A percentile compares a stretch with the other conserved stretches of the same genome.
phyloP scores from a whole-genome alignment of 2,113 vertebrate species.

The Mixornis gularis region DNA sequence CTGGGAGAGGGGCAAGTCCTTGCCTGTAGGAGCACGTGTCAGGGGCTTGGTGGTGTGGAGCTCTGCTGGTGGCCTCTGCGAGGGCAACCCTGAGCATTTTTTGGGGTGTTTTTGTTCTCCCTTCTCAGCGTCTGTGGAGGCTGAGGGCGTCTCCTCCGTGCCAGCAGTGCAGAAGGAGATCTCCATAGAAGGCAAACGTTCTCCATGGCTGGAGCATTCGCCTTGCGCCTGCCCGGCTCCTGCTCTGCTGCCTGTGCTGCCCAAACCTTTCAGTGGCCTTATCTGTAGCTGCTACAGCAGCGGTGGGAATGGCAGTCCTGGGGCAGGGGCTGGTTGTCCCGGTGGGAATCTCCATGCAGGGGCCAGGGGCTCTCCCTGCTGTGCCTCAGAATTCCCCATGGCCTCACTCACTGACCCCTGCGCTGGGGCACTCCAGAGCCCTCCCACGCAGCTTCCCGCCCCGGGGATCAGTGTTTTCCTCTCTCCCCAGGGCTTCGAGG shows the following conservation, averaged over 20 bases:
- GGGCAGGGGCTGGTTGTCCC: rapidly evolving
- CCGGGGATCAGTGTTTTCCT: not conserved
- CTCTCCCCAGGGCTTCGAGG: not conserved
- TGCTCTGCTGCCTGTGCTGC: not conserved
- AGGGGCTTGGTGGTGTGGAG: not conserved
- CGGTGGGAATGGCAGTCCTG: rapidly evolving
- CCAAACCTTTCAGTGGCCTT: rapidly evolving
- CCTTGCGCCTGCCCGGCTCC: not conserved
- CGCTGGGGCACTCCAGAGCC: rapidly evolving
- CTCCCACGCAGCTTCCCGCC: not conserved
- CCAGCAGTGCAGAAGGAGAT: not conserved
- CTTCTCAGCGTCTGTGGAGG: rapidly evolving
- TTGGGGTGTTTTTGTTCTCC: not conserved
- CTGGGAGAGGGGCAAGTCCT: not conserved
- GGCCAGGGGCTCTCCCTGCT: rapidly evolving
- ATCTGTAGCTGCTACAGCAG: not conserved
- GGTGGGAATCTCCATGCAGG: rapidly evolving
- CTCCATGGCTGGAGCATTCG: rapidly evolving
- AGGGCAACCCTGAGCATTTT: not conserved
- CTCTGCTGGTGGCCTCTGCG: not conserved
- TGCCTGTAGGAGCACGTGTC: rapidly evolving
- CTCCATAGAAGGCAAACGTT: slow-evolving; percentile 30
- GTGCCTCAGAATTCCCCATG: rapidly evolving
- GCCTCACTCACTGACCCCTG: rapidly evolving
- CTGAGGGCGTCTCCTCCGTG: not conserved